Conservation (phyloP, 2,113 vertebrate species). For the Romanogobio albipinnatus region DNA sequence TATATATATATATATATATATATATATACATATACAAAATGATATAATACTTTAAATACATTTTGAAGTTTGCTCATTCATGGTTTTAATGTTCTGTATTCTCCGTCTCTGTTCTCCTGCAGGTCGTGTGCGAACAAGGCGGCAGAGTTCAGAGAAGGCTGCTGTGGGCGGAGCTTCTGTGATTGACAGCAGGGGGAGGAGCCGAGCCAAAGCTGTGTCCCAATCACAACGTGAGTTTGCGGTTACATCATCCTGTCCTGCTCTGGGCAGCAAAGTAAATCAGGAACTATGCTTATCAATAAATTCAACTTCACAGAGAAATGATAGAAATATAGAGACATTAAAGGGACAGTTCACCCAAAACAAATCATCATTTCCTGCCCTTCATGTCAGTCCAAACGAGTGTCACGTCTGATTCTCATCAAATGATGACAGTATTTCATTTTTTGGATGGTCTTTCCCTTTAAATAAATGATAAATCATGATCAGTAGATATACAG, state of each 20-base stretch:
- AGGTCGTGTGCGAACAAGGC: slow-evolving; percentile 88
- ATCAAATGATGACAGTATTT: not conserved
- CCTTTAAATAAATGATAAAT: not conserved
- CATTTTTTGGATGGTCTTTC: not conserved
- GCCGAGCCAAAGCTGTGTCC: slow-evolving; percentile 88
- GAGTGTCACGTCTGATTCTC: not conserved
- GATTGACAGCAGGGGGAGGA: slow-evolving; percentile 86
- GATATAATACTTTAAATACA: too few relatives aligned
- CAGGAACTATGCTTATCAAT: not conserved
- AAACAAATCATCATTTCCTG: too few relatives aligned
- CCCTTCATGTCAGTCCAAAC: too few relatives aligned
- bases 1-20: too few relatives aligned
- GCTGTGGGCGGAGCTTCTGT: slow-evolving; percentile 52
- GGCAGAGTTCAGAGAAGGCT: slow-evolving; percentile 63
- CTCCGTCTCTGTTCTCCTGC: slow-evolving; percentile 1
- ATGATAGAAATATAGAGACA: not conserved
- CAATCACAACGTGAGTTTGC: slow-evolving; percentile 91
- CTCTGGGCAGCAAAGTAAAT: not conserved
- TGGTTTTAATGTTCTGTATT: too few relatives aligned
- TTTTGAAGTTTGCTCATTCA: too few relatives aligned
- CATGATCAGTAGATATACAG: not conserved
- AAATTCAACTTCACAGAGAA: not conserved
- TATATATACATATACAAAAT: too few relatives aligned
- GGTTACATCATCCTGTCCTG: not conserved
- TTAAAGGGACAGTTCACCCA: not conserved